These are phyloP conservation scores for Lagorchestes hirsutus DNA, from an alignment of 2,797 vertebrate species.

Conservation along the genomic window DNA sequence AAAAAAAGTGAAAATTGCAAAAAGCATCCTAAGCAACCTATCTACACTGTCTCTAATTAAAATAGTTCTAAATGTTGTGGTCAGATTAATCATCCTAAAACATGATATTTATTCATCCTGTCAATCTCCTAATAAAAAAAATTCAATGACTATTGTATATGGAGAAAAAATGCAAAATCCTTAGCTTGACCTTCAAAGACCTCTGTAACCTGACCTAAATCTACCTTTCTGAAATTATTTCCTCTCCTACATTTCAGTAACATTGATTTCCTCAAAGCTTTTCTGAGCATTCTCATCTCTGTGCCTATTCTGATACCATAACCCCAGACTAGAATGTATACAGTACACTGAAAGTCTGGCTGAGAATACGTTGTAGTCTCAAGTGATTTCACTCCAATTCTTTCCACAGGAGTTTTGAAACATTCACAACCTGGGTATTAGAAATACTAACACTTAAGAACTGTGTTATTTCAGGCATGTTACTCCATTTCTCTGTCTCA, in stretches of 20 bases:
- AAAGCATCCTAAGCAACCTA: neutral
- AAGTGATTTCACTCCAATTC: neutral
- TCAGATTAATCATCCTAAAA: neutral
- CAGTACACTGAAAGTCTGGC: neutral
- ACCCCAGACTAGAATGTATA: neutral
- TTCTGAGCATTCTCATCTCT: neutral
- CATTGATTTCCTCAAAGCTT: neutral
- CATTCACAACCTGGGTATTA: neutral
- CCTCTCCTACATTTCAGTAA: neutral
- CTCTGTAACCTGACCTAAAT: neutral
- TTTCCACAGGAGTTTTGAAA: neutral
- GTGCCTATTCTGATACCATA: neutral
- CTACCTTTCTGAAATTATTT: neutral
- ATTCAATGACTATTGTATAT: neutral
- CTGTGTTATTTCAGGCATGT: neutral
- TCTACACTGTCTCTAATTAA: neutral
- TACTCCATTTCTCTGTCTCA: too few relatives aligned
- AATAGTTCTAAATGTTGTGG: neutral
- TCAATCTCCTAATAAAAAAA: neutral
- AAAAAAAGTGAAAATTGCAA: neutral
- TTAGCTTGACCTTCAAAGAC: neutral
- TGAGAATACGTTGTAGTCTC: neutral
- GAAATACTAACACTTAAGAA: neutral
- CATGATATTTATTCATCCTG: neutral
- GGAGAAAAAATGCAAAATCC: neutral